These are phyloP conservation scores for Tromatobia lineatoria DNA, from an alignment of 2,888 invertebrate genomes.

Conservation along the genomic window DNA sequence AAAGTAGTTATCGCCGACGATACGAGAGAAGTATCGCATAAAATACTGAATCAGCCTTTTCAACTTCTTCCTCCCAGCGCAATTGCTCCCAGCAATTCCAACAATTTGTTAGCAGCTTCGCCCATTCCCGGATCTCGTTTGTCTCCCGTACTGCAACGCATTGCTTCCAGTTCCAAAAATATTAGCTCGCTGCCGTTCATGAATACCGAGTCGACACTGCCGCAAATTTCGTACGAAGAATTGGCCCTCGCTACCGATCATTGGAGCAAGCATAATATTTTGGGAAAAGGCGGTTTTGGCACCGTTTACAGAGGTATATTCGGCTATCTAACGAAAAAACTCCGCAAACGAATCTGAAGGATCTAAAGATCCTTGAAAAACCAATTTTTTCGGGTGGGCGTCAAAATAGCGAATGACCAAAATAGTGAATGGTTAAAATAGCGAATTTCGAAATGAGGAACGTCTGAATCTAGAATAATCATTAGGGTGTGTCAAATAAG, in stretches of 20 bases:
- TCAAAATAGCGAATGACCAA: too few relatives aligned
- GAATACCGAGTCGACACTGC: slow-evolving; percentile 83
- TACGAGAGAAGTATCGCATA: slow-evolving; percentile 71
- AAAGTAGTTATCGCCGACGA: slow-evolving; percentile 75
- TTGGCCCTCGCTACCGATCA: slow-evolving; percentile 91
- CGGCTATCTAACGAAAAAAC: slow-evolving; percentile 76
- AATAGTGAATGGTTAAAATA: too few relatives aligned
- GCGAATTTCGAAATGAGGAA: slow-evolving; percentile 90
- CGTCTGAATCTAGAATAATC: too few relatives aligned
- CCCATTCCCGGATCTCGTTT: slow-evolving; percentile 66
- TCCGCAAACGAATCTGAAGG: too few relatives aligned
- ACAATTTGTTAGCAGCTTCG: slow-evolving; percentile 77
- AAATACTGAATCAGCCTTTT: slow-evolving; percentile 76
- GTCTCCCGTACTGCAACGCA: slow-evolving; percentile 57
- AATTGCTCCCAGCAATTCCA: slow-evolving; percentile 78
- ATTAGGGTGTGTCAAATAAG: too few relatives aligned
- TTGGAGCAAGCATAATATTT: slow-evolving; percentile 90
- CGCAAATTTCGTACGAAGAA: slow-evolving; percentile 92
- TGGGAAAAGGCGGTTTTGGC: slow-evolving; percentile 97
- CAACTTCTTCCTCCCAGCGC: slow-evolving; percentile 55
- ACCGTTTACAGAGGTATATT: slow-evolving; percentile 92
- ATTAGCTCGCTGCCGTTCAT: slow-evolving; percentile 67
- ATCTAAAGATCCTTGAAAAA: too few relatives aligned
- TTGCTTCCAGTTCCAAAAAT: slow-evolving; percentile 64
- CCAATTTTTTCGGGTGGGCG: too few relatives aligned